Percentiles rank a stretch among this genome's conserved stretches.
Evolutionary conservation across 37 sponge, comb jelly and placozoan genomes (phyloP).

Genomic region (Ephydatia muelleri): DNA sequence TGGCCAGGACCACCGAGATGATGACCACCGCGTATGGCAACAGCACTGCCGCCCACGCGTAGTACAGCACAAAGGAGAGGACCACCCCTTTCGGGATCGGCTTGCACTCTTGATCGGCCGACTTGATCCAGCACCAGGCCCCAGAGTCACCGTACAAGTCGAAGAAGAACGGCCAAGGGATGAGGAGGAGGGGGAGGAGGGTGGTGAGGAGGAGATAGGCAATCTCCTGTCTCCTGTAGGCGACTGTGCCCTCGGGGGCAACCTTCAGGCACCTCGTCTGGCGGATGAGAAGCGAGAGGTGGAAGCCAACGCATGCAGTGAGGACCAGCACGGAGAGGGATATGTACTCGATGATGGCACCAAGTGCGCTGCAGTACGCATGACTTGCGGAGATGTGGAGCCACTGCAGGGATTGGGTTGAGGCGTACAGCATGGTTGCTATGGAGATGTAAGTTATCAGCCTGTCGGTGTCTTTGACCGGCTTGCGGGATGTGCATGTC

Average conservation of each 20-base stretch:
- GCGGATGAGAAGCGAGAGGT: neutral
- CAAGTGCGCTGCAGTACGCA: neutral
- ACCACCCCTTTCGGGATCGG: neutral
- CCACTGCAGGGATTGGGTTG: neutral
- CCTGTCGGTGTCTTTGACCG: neutral
- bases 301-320: neutral
- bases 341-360: neutral
- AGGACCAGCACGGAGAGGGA: neutral
- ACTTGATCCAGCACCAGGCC: neutral
- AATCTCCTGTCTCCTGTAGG: neutral
- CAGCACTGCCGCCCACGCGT: neutral
- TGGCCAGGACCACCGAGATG: neutral
- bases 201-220: neutral
- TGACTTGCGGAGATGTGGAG: neutral
- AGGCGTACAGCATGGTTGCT: neutral
- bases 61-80: neutral
- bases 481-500: neutral
- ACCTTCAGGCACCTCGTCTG: neutral
- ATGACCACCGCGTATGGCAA: neutral
- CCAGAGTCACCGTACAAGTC: neutral
- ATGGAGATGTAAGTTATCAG: neutral
- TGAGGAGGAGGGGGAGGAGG: neutral
- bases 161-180: neutral
- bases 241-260: neutral
- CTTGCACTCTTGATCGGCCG: neutral